These are phyloP conservation scores for Ciona savignyi DNA, from an alignment of 23 tunicate species.

Conservation along the genomic window DNA sequence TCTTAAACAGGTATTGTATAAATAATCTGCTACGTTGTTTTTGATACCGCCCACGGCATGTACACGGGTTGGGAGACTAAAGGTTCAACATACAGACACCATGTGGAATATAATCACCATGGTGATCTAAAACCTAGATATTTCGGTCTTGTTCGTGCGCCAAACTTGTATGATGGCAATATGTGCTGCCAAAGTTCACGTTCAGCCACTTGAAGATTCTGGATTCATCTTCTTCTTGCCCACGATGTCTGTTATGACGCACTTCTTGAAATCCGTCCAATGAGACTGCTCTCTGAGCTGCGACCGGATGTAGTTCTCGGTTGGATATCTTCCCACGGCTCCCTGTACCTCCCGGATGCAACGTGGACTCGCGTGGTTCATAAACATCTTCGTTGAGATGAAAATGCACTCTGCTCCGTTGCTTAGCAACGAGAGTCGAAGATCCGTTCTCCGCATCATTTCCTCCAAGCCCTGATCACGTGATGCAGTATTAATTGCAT, in stretches of 20 bases:
- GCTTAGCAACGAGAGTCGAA: constrained; percentile 39
- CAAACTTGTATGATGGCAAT: too few relatives aligned
- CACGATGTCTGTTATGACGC: constrained; percentile 33
- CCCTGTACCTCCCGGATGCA: constrained; percentile 20
- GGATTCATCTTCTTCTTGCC: constrained; percentile 7
- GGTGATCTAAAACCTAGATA: too few relatives aligned
- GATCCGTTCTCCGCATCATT: constrained; percentile 55
- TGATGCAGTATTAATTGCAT: too few relatives aligned
- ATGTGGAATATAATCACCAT: too few relatives aligned
- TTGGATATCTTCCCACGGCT: constrained; percentile 54
- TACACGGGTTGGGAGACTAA: too few relatives aligned
- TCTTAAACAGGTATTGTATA: too few relatives aligned
- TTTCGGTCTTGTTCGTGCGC: too few relatives aligned
- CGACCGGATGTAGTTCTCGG: constrained; percentile 42
- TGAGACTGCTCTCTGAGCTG: constrained; percentile 31
- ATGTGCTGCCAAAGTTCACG: too few relatives aligned
- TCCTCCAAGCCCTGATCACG: constrained; percentile 59
- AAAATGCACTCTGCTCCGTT: constrained; percentile 63
- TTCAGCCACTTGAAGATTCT: too few relatives aligned
- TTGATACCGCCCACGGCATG: too few relatives aligned
- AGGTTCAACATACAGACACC: too few relatives aligned
- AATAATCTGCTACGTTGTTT: too few relatives aligned
- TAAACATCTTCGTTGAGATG: constrained; percentile 46
- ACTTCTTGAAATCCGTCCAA: constrained; percentile 36
- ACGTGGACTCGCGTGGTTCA: constrained; percentile 27